phyloP scores from a whole-genome alignment of 2,797 vertebrate genomes.

The Triplophysa bombifrons region DNA sequence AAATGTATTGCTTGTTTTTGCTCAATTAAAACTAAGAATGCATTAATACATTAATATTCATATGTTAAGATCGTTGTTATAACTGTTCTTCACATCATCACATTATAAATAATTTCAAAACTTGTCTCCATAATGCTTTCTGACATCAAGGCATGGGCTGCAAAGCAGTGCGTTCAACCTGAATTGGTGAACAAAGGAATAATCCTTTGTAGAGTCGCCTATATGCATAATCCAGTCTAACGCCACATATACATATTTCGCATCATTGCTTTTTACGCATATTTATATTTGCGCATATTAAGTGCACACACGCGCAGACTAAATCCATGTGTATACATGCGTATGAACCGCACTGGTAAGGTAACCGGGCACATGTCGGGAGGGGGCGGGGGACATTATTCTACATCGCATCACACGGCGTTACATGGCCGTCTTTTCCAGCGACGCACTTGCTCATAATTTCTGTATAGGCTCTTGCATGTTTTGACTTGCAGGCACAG shows the following conservation, averaged over 20 bases:
- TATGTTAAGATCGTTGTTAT: background rate
- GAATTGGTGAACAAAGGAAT: conserved; percentile 26
- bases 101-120: background rate
- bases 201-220: background rate
- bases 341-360: conserved; percentile 68
- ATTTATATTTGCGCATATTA: background rate
- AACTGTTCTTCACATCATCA: background rate
- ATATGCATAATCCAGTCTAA: conserved; percentile 34
- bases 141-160: background rate
- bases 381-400: conserved; percentile 69
- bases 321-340: conserved; percentile 42
- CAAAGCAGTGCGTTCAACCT: background rate
- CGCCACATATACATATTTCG: background rate
- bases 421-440: conserved; percentile 70
- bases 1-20: background rate
- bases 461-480: background rate
- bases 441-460: conserved; percentile 55
- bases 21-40: background rate
- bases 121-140: background rate
- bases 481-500: conserved; percentile 15
- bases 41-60: background rate
- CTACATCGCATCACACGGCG: conserved; percentile 74
- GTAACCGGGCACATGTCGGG: conserved; percentile 70
- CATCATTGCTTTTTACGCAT: background rate
- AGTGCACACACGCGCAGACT: background rate